Base-by-base conservation (phyloP, 2,888 invertebrate species). In the Phaonia tiefii region DNA sequence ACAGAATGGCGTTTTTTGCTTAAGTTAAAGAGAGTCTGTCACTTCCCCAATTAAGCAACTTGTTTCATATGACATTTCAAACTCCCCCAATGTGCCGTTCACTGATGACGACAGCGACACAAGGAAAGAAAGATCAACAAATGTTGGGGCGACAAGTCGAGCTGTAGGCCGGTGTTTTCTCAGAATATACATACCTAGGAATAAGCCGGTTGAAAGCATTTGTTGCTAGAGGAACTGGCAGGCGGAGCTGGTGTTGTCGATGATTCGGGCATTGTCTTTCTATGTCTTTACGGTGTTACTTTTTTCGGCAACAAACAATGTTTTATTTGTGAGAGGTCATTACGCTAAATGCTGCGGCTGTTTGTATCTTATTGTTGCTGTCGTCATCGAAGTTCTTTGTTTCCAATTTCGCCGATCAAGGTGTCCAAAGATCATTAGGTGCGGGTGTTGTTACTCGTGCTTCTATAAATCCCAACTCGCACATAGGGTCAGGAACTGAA, bases 341-440 rank as follows among this genome's bases (percentile, higher is more conserved):
- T 81, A 71, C 74, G 71, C 51, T 77, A 81, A 81, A 67, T 81
- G 71, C 71, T 63, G 42, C 20, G 39, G 42, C 7, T 42, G 60
- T 63, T 54, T 39, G 22, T 37, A 39, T 60, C 20, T 17, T 39
- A 8, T 39, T 20, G 3, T 26, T 58, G 31, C 26, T 5, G 2
- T 46, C 13, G 44, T 54, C 54, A n/a, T 22, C 26, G 37, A 15
- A 11, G 22, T 39, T 42, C 63, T 42, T 42, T 42, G 37, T 42
- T 60, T 60, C 37, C 20, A 15, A 37, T 60, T 37, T 10, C 42
- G 31, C 31, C 31, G 31, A 31, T 63, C 1, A 2, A 42, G 37
- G 44, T 74, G 70, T 75, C 75, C 56, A 49, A 69, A 49, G 75
- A 65, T 71, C 79, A 74, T 67, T 73, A 26, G 74, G 76, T 72